phyloP scores from a whole-genome alignment of 1,140 invertebrate genomes.

The Holcopasites calliopsidis region DNA sequence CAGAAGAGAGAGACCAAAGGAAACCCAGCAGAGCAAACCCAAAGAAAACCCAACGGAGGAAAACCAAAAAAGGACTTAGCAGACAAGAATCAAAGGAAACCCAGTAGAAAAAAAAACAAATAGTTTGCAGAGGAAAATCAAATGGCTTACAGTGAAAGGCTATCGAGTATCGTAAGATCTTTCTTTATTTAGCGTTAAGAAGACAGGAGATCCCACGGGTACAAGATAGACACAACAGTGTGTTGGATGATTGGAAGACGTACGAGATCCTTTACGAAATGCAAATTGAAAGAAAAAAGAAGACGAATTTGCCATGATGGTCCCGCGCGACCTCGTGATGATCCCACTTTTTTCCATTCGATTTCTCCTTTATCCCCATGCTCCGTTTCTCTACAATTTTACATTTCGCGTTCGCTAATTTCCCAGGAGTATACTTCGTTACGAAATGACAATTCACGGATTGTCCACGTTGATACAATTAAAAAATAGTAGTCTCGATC shows the following conservation, averaged over 20 bases:
- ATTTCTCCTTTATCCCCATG: background rate
- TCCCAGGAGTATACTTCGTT: background rate
- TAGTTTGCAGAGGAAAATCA: background rate
- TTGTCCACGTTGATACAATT: slow-evolving; percentile 6
- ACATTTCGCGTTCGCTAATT: background rate
- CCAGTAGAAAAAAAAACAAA: background rate
- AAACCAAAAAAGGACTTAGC: too few relatives aligned
- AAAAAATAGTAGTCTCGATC: slow-evolving; percentile 26
- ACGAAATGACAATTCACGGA: background rate
- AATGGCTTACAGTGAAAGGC: background rate
- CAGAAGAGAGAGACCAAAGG: too few relatives aligned
- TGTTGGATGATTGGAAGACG: slow-evolving; percentile 64
- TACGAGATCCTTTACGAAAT: slow-evolving; percentile 61
- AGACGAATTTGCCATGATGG: slow-evolving; percentile 50
- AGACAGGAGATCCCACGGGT: slow-evolving; percentile 54
- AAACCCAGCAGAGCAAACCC: too few relatives aligned
- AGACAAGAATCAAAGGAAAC: too few relatives aligned
- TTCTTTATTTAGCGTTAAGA: slow-evolving; percentile 61
- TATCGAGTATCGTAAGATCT: slow-evolving; percentile 44
- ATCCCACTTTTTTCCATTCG: background rate
- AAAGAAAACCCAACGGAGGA: too few relatives aligned
- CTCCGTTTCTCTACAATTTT: background rate
- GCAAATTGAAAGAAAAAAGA: slow-evolving; percentile 35
- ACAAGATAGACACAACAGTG: slow-evolving; percentile 46
- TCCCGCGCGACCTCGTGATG: slow-evolving; percentile 54